Evolutionary conservation across 2,797 vertebrate species (phyloP).

Genomic region (Carcharodon carcharias): DNA sequence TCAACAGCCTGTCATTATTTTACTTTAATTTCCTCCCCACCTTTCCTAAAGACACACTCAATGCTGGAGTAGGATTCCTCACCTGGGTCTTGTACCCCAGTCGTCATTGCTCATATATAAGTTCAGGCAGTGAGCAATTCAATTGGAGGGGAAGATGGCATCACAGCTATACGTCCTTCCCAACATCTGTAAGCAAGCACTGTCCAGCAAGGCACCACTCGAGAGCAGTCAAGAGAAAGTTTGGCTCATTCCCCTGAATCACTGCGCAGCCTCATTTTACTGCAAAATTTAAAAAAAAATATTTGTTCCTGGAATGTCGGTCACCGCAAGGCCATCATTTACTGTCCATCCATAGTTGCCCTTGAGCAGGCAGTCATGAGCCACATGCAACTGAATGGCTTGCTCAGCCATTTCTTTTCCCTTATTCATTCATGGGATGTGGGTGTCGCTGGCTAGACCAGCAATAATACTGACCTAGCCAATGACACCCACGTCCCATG

Average conservation of each 20-base stretch:
- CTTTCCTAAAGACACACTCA: neutral
- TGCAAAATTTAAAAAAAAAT: neutral
- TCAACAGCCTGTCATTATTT: neutral
- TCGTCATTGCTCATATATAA: neutral
- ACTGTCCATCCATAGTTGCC: too few species aligned
- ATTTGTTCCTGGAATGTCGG: too few species aligned
- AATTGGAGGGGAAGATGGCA: neutral
- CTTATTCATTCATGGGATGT: too few species aligned
- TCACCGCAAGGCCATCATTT: too few species aligned
- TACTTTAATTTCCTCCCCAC: neutral
- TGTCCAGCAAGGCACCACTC: neutral
- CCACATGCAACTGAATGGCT: too few species aligned
- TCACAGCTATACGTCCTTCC: neutral
- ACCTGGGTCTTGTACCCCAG: neutral
- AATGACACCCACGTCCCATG: too few species aligned
- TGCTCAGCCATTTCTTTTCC: too few species aligned
- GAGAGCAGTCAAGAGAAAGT: neutral
- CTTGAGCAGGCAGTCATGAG: too few species aligned
- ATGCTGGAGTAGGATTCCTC: neutral
- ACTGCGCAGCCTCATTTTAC: neutral
- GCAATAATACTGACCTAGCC: too few species aligned
- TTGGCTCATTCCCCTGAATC: neutral
- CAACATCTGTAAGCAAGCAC: neutral
- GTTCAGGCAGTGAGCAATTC: neutral
- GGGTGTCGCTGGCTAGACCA: too few species aligned